Conservation (phyloP, 2,113 vertebrate genomes). For the Toxotes chatareus region DNA sequence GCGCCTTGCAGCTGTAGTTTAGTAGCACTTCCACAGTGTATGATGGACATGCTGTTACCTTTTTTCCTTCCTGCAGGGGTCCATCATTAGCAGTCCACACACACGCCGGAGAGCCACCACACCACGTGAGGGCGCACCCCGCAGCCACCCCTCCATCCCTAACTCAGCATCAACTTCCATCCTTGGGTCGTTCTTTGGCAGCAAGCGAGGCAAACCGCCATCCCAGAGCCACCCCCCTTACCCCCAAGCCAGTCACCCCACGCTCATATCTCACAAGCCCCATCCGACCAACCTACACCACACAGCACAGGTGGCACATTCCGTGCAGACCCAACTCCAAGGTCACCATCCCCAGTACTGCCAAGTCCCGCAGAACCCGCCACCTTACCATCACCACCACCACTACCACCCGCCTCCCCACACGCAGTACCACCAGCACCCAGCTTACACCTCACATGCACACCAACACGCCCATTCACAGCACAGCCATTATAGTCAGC, state of each 20-base stretch:
- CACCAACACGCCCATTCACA: conserved; percentile 76
- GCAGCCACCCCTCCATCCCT: conserved; percentile 88
- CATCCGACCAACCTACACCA: conserved; percentile 88
- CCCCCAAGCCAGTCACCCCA: conserved; percentile 80
- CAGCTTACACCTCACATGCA: conserved; percentile 83
- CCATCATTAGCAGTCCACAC: conserved; percentile 99
- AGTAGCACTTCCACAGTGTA: conserved; percentile 25
- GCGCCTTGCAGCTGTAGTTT: conserved; percentile 31
- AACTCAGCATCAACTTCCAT: conserved; percentile 88
- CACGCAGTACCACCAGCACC: conserved; percentile 87
- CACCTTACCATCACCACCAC: conserved; percentile 94
- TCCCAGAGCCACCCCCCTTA: conserved; percentile 86
- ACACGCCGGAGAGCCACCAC: conserved; percentile 92
- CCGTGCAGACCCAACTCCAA: conserved; percentile 81
- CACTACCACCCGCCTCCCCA: conserved; percentile 92
- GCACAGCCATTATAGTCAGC: conserved; percentile 84
- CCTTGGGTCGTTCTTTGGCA: conserved; percentile 94
- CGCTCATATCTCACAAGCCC: conserved; percentile 86
- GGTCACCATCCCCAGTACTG: conserved; percentile 88
- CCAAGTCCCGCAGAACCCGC: conserved; percentile 90
- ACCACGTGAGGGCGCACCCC: conserved; percentile 89
- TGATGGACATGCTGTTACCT: conserved; percentile 67
- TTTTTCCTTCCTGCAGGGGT: conserved; percentile 89
- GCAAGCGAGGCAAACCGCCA: conserved; percentile 89
- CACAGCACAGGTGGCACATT: conserved; percentile 82